phyloP scores from a whole-genome alignment of 2,113 vertebrate species.

The Barbus barbus region DNA sequence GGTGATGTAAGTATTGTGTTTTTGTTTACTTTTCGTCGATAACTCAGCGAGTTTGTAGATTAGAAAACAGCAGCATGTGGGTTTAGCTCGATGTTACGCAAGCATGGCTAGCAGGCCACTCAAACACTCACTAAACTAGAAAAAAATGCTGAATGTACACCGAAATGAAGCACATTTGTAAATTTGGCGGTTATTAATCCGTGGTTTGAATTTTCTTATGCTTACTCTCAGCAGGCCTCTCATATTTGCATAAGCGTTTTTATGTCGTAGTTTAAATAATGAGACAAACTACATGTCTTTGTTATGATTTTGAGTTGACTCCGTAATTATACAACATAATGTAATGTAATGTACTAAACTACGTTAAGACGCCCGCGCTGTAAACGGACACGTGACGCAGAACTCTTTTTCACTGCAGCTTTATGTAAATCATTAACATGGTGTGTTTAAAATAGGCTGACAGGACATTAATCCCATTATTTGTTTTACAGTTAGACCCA shows the following conservation, averaged over 20 bases:
- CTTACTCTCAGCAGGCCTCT: not conserved
- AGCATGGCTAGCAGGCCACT: not conserved
- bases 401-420: not conserved
- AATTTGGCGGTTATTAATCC: not conserved
- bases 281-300: not conserved
- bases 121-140: not conserved
- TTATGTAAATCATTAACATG: not conserved
- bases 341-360: not conserved
- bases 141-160: not conserved
- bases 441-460: not conserved
- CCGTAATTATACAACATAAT: not conserved
- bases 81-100: constrained; percentile 18
- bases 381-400: constrained; percentile 17
- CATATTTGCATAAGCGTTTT: not conserved
- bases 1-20: constrained; percentile 72
- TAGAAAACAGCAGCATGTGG: not conserved
- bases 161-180: not conserved
- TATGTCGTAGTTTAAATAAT: not conserved
- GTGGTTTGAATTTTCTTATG: not conserved
- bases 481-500: constrained; percentile 73
- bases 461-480: not conserved
- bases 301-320: not conserved
- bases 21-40: not conserved
- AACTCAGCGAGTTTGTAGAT: not conserved
- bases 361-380: not conserved